These are phyloP conservation scores for Acronicta leporina DNA, from an alignment of 2,888 invertebrate genomes.

Conservation along the genomic window DNA sequence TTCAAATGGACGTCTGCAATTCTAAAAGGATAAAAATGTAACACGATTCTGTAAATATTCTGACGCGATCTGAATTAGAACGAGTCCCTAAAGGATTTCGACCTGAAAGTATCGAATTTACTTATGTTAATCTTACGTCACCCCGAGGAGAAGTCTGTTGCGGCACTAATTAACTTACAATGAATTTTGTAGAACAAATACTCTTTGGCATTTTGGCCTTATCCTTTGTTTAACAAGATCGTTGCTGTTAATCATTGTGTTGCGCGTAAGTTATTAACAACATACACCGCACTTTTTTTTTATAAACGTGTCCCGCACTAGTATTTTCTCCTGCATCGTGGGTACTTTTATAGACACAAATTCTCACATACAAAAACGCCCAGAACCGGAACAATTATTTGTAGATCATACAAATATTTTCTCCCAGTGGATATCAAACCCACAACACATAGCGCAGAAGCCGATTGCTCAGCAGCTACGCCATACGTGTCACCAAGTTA, in stretches of 20 bases:
- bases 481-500: too few relatives aligned
- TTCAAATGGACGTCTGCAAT: conserved; percentile 70
- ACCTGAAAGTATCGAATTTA: conserved; percentile 78
- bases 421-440: too few relatives aligned
- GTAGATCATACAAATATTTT: too few relatives aligned
- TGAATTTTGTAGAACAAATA: conserved; percentile 61
- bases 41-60: conserved; percentile 72
- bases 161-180: conserved; percentile 72
- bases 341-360: too few relatives aligned
- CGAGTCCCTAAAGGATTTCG: conserved; percentile 69
- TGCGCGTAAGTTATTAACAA: not conserved
- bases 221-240: conserved; percentile 28
- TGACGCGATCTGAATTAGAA: conserved; percentile 73
- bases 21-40: conserved; percentile 73
- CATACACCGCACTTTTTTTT: not conserved
- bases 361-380: too few relatives aligned
- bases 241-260: conserved; percentile 19
- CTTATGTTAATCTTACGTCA: conserved; percentile 83
- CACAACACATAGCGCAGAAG: too few relatives aligned
- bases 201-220: conserved; percentile 23
- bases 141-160: conserved; percentile 77
- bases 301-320: too few relatives aligned
- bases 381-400: too few relatives aligned
- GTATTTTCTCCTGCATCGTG: too few relatives aligned
- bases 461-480: too few relatives aligned